These are phyloP conservation scores for Globodera rostochiensis DNA, from an alignment of 1,140 invertebrate species.

Conservation along the genomic window DNA sequence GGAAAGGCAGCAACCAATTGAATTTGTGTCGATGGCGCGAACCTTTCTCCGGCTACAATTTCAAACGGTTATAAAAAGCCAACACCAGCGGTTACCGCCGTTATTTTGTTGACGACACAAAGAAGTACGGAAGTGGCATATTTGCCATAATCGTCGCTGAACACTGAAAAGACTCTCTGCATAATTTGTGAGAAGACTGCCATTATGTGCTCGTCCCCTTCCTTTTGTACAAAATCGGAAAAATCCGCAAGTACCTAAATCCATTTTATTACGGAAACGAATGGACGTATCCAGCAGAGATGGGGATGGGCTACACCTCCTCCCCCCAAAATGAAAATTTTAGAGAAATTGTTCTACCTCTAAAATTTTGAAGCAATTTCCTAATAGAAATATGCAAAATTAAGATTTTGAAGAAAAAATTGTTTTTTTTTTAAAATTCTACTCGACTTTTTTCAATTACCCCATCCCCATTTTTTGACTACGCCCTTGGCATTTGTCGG, in stretches of 20 bases:
- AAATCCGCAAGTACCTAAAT: constrained; percentile 52
- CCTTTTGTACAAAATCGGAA: constrained; percentile 39
- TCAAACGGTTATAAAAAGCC: background rate
- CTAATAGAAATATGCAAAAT: no score
- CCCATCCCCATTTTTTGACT: no score
- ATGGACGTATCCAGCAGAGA: no score
- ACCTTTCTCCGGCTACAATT: constrained; percentile 39
- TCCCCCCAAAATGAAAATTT: no score
- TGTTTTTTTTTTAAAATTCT: no score
- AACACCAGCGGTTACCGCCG: constrained; percentile 37
- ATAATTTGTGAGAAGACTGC: constrained; percentile 12
- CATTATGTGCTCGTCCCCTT: constrained; percentile 42
- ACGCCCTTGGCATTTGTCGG: no score
- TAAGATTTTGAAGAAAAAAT: no score
- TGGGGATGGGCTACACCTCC: no score
- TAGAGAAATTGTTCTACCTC: no score
- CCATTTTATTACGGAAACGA: no score
- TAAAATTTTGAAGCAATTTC: no score
- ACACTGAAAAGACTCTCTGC: constrained; percentile 31
- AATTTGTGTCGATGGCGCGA: constrained; percentile 36
- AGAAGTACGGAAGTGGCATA: constrained; percentile 51
- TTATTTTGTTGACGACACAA: constrained; percentile 47
- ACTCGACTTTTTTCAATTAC: no score
- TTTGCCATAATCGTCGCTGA: constrained; percentile 54
- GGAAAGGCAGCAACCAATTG: constrained; percentile 49